Evolutionary conservation across 2,888 invertebrate genomes (phyloP), one percentile per base, ranked within the genome.

Genomic region (Cephus rjabovi): DNA sequence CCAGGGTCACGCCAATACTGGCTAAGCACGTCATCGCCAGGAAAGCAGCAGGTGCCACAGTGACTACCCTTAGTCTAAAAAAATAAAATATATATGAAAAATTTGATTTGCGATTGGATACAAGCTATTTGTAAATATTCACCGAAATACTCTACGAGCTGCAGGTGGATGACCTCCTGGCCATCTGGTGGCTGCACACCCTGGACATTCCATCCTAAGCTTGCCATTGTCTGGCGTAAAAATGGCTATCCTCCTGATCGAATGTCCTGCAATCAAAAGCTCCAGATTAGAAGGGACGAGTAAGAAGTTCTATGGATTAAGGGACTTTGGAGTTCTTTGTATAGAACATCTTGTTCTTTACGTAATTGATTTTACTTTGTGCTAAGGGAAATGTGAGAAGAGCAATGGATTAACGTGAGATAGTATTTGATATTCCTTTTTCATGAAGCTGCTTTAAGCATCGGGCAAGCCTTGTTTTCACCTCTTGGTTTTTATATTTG

Each of bases 81-180:
- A 40, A 15, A 71, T 15, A 15, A 12, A 15, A 40, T 40, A 15
- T 15, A 40, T 15, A 40, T 40, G 1, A 40, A 6, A 40, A 40
- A 15, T 40, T 15, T 6, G 15, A 40, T 15, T 6, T 15, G 1
- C 2, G 15, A 15, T 40, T 40, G 15, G 6, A 40, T 40, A 40
- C 15, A 40, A 40, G 40, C 15, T 15, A 40, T 6, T 40, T 15
- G 0, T 15, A 40, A 40, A 11, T 70, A 15, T 30, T 70, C 11
- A 70, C 90, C 90, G 87, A 85, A 97, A 94, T 80, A 96, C 94
- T 76, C 96, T 92, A 84, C 95, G 94, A 2, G 97, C 97, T 2
- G 96, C 95, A 2, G 98, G 98, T 1, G 98, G 98, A 76, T 96
- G 94, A 82, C 95, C 95, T 0, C 95, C 96, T 92, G 95, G 95